Conservation (phyloP, 2,797 vertebrate species). For the Chiropotes sagulatus region DNA sequence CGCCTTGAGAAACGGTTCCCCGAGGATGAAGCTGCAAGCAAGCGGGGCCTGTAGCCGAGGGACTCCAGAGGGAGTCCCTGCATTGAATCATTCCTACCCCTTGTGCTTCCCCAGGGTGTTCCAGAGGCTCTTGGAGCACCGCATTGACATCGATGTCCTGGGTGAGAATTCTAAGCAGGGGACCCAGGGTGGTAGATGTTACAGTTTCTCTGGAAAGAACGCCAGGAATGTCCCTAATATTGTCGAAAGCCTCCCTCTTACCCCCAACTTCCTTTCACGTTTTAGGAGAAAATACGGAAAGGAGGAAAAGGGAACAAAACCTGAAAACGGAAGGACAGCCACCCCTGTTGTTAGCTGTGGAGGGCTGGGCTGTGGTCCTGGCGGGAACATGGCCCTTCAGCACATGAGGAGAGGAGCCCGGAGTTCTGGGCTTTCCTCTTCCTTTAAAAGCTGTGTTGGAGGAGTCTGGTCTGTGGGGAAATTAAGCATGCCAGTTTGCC, state of each 20-base stretch:
- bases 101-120: neutral
- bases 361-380: neutral
- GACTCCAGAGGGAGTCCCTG: too few species aligned
- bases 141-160: neutral
- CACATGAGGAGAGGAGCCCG: neutral
- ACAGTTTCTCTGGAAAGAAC: neutral
- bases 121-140: neutral
- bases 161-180: neutral
- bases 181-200: neutral
- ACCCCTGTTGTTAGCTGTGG: neutral
- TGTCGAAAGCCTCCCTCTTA: neutral
- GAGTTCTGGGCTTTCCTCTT: neutral
- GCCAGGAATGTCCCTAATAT: neutral
- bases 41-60: neutral
- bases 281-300: neutral
- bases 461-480: neutral
- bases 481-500: neutral
- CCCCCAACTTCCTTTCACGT: neutral
- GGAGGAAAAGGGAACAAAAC: neutral
- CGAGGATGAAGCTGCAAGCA: neutral
- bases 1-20: neutral
- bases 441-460: neutral
- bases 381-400: neutral
- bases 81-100: neutral
- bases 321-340: neutral